Percentiles rank a stretch among this genome's conserved stretches.
Evolutionary conservation across 2,888 invertebrate genomes (phyloP).

Genomic region (Volucella bombylans): DNA sequence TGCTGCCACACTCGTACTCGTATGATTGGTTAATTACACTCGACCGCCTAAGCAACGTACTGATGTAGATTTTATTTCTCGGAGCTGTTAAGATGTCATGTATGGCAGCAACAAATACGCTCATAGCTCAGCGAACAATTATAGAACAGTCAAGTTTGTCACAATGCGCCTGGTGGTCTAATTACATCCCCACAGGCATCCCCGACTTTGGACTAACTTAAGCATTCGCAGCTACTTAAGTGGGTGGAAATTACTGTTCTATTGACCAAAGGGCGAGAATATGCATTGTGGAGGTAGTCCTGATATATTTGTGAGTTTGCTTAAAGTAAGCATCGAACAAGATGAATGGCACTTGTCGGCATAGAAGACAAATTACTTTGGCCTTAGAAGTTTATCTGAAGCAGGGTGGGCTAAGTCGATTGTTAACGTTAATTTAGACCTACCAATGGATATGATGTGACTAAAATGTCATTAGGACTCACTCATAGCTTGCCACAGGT

Average conservation of each 20-base stretch:
- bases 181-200: conserved; percentile 19
- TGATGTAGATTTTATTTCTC: conserved; percentile 26
- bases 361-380: conserved; percentile 33
- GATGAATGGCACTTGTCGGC: conserved; percentile 35
- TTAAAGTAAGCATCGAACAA: conserved; percentile 29
- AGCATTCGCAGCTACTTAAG: no score
- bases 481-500: no score
- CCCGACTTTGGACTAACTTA: no score
- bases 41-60: conserved; percentile 30
- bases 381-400: not conserved
- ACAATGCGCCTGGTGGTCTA: conserved; percentile 46
- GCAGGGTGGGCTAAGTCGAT: no score
- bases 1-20: conserved; percentile 19
- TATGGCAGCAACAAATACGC: not conserved
- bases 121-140: conserved; percentile 48
- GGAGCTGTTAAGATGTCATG: not conserved
- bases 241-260: no score
- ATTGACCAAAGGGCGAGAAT: not conserved
- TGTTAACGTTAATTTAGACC: no score
- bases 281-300: conserved; percentile 22
- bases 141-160: conserved; percentile 53
- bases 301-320: conserved; percentile 11
- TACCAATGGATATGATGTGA: no score
- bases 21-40: conserved; percentile 61
- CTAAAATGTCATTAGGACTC: no score